Evolutionary conservation across 2,888 invertebrate genomes (phyloP), one percentile per base, ranked within the genome.

Genomic region (Euzetes globulus): DNA sequence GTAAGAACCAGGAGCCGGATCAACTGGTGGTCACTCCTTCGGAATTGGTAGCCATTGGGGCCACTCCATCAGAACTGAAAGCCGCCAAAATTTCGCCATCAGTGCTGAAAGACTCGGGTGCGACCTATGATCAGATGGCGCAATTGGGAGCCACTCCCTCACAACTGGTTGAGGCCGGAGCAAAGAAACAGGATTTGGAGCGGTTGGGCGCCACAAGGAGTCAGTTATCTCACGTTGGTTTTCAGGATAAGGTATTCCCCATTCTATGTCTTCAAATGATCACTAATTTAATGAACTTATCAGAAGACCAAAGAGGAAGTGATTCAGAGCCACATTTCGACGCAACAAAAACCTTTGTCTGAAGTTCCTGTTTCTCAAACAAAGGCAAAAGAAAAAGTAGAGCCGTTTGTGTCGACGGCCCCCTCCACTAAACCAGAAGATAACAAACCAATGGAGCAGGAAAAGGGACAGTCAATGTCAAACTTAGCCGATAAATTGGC

Each of bases 211-310:
- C 70, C 45, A 70, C 70, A 15, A 3, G 25, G 13, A 70, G 70
- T 17, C 70, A 70, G 22, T 19, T 70, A 41, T 70, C 70, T 19
- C 41, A 13, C n/a, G 70, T 70, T 13, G 70, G 70, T 4, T 70
- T 70, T 6, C 9, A 58, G 4, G 58, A 55, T 15, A n/a, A n/a
- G n/a, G n/a, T n/a, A n/a, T n/a, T n/a, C n/a, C n/a, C n/a, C n/a
- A n/a, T n/a, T n/a, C n/a, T n/a, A n/a, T n/a, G n/a, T n/a, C n/a
- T n/a, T n/a, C n/a, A n/a, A n/a, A n/a, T n/a, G n/a, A n/a, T n/a
- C n/a, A n/a, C n/a, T n/a, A n/a, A n/a, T n/a, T n/a, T n/a, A n/a
- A n/a, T n/a, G n/a, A n/a, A n/a, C n/a, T n/a, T n/a, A n/a, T n/a
- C n/a, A n/a, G n/a, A n/a, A n/a, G n/a, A n/a, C n/a, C n/a, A n/a